Evolutionary conservation across 2,888 invertebrate genomes (phyloP).

Genomic region (Drosophila tripunctata): DNA sequence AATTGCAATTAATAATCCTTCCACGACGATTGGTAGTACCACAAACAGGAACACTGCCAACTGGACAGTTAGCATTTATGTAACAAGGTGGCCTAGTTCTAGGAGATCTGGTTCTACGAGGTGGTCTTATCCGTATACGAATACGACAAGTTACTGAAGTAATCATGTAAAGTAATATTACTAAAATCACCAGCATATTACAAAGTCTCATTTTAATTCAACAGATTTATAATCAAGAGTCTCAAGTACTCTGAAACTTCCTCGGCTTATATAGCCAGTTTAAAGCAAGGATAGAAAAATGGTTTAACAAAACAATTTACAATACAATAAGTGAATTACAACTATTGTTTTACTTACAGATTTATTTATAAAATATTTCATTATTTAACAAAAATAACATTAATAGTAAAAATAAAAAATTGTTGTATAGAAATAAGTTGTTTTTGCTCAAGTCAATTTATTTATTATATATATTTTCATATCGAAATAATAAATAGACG

Average conservation of each 20-base stretch:
- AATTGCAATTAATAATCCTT: constrained; percentile 4
- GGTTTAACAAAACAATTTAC: background rate
- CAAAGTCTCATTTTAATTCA: background rate
- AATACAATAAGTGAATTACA: background rate
- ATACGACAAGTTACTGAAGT: background rate
- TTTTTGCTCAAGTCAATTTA: no score
- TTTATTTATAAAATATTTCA: background rate
- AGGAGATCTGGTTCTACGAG: background rate
- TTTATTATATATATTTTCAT: no score
- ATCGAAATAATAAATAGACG: no score
- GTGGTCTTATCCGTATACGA: background rate
- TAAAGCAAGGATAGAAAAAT: background rate
- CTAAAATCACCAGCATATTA: background rate
- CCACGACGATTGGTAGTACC: background rate
- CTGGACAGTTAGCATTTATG: background rate
- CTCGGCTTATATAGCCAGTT: background rate
- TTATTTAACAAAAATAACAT: background rate
- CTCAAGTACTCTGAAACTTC: background rate
- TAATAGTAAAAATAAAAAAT: no score
- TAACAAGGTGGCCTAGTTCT: background rate
- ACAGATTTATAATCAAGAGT: background rate
- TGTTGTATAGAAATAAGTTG: no score
- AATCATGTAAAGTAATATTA: background rate
- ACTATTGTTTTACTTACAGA: background rate
- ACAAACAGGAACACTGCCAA: background rate